Evolutionary conservation across 2,888 invertebrate genomes (phyloP).

Genomic region (Cantharis rustica): DNA sequence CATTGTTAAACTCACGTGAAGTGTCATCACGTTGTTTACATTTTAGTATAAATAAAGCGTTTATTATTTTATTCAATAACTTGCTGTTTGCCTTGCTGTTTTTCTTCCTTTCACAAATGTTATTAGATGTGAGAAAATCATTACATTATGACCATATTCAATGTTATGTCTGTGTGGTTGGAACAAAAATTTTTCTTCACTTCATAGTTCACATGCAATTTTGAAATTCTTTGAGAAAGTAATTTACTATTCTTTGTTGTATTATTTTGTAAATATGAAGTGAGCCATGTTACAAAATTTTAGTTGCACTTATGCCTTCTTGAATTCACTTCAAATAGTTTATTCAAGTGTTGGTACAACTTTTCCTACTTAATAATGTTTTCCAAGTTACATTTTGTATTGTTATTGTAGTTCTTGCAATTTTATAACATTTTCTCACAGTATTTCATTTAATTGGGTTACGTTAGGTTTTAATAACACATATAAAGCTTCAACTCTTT

Average conservation of each 20-base stretch:
- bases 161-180: neutral
- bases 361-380: neutral
- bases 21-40: constrained; percentile 13
- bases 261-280: constrained; percentile 5
- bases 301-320: neutral
- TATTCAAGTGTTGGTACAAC: neutral
- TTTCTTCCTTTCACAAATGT: constrained; percentile 1
- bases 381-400: neutral
- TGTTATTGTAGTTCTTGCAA: neutral
- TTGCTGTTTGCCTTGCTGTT: constrained; percentile 6
- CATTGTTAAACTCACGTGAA: constrained; percentile 11
- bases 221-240: constrained; percentile 11
- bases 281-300: neutral
- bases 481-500: neutral
- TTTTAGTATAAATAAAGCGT: constrained; percentile 1
- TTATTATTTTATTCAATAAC: neutral
- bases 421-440: neutral
- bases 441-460: neutral
- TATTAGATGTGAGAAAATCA: neutral
- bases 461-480: neutral
- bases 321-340: neutral
- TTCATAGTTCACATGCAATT: constrained; percentile 17
- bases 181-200: neutral
- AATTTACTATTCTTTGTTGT: constrained; percentile 1
- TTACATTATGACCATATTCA: neutral